A percentile compares a stretch with the other conserved stretches of the same genome.
Evolutionary conservation across 1,140 invertebrate species (phyloP).

Genomic region (Drosophila truncata): DNA sequence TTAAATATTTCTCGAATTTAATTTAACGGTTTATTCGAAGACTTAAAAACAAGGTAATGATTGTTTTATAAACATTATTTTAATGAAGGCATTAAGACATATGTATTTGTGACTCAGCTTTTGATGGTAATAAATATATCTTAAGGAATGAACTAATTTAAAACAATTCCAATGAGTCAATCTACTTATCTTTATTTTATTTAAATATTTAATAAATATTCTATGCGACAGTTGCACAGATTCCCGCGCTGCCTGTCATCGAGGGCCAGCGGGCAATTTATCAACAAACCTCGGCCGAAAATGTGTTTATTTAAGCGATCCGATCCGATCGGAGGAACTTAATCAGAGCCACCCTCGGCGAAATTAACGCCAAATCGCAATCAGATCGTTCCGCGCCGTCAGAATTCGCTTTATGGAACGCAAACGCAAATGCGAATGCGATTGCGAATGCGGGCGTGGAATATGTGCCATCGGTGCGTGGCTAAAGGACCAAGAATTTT

Average conservation of each 20-base stretch:
- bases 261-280: slow-evolving; percentile 61
- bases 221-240: slow-evolving; percentile 48
- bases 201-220: slow-evolving; percentile 24
- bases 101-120: neutral
- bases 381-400: slow-evolving; percentile 73
- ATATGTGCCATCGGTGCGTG: slow-evolving; percentile 78
- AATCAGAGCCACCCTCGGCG: slow-evolving; percentile 60
- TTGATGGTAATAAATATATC: neutral
- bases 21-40: slow-evolving; percentile 4
- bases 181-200: neutral
- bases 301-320: slow-evolving; percentile 72
- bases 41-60: slow-evolving; percentile 12
- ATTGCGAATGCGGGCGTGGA: slow-evolving; percentile 73
- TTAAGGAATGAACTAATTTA: neutral
- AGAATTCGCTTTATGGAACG: slow-evolving; percentile 75
- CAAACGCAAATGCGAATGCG: slow-evolving; percentile 9
- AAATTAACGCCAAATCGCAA: slow-evolving; percentile 53
- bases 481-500: slow-evolving; percentile 43
- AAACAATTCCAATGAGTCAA: neutral
- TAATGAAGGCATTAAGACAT: neutral
- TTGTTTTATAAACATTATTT: neutral
- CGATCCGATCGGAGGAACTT: slow-evolving; percentile 53
- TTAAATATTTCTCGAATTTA: neutral
- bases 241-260: slow-evolving; percentile 63
- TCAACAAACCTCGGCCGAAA: slow-evolving; percentile 58